These are phyloP conservation scores for Varanus salvator DNA, from an alignment of 2,113 vertebrate genomes.

Conservation along the genomic window DNA sequence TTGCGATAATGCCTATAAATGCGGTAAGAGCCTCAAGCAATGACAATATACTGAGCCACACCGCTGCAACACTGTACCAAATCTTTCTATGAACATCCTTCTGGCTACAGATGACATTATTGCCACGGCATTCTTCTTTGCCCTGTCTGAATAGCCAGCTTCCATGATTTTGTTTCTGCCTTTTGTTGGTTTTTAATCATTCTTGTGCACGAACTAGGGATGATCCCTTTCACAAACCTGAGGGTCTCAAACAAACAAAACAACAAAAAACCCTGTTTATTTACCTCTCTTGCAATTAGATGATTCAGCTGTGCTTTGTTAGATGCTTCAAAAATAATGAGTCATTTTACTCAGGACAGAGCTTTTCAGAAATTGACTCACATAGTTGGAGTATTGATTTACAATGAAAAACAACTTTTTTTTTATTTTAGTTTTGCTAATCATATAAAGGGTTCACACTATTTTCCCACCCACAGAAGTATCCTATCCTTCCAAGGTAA, in stretches of 20 bases:
- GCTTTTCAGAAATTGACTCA: constrained; percentile 44
- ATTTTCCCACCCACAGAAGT: too few species aligned
- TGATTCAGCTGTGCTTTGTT: constrained; percentile 61
- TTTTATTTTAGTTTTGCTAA: constrained; percentile 35
- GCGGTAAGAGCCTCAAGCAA: background rate
- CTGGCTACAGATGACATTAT: background rate
- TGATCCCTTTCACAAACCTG: constrained; percentile 18
- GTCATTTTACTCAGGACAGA: constrained; percentile 47
- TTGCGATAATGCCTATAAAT: background rate
- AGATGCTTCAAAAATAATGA: constrained; percentile 51
- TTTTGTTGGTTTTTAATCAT: background rate
- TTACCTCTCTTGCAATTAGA: constrained; percentile 53
- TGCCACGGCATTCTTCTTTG: background rate
- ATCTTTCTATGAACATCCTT: background rate
- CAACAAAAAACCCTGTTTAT: background rate
- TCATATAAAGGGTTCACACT: constrained; percentile 18
- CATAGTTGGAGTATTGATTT: constrained; percentile 39
- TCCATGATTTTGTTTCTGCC: background rate
- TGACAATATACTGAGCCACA: constrained; percentile 9
- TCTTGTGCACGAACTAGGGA: background rate
- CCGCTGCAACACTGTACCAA: background rate
- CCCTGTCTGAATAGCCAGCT: background rate
- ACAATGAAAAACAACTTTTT: constrained; percentile 48
- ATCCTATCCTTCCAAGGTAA: background rate
- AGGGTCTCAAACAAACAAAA: constrained; percentile 25